Evolutionary conservation across 2,888 invertebrate species (phyloP), one percentile per base, ranked within the genome.

Genomic region (Tenthredo mesomela): DNA sequence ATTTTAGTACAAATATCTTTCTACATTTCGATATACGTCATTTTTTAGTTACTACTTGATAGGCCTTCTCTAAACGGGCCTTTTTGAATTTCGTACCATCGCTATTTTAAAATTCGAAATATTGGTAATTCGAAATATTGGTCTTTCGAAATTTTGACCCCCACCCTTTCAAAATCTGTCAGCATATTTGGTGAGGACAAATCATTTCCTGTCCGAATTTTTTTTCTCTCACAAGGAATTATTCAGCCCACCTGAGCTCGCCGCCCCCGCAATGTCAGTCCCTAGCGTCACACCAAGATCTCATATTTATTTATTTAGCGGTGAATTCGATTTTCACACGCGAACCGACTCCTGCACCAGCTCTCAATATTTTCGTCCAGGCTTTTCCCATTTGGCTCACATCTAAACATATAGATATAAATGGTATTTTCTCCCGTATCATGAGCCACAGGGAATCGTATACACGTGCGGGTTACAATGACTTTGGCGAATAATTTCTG

Each of bases 291-390:
- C 21, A 43, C 73, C 43, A n/a, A 73, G 40, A 43, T 73, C 73
- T 73, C 73, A 73, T 73, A 73, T 73, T 73, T 73, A 73, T 73
- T 73, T 73, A 73, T 73, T 73, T 73, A 73, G 43, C 73, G 40
- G 43, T 73, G 73, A 43, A 73, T 73, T 73, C 73, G 40, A 73
- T 73, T 73, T 73, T 25, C 21, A 7, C 43, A 43, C 73, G 73
- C 73, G 43, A 43, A 43, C 21, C 40, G 12, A 40, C 29, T 73
- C 10, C 43, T 43, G 21, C 70, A 15, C 2, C 18, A 5, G n/a
- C 10, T n/a, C 33, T 33, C 67, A 33, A 21, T 21, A 43, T 73
- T 43, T 73, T 21, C 43, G 40, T 43, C 43, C 21, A 21, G 25
- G 40, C 25, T 40, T 10, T 43, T 73, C 40, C 73, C 40, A 29